Base-by-base conservation (phyloP, 2,797 vertebrate species). In the Centropyge bicolor region DNA sequence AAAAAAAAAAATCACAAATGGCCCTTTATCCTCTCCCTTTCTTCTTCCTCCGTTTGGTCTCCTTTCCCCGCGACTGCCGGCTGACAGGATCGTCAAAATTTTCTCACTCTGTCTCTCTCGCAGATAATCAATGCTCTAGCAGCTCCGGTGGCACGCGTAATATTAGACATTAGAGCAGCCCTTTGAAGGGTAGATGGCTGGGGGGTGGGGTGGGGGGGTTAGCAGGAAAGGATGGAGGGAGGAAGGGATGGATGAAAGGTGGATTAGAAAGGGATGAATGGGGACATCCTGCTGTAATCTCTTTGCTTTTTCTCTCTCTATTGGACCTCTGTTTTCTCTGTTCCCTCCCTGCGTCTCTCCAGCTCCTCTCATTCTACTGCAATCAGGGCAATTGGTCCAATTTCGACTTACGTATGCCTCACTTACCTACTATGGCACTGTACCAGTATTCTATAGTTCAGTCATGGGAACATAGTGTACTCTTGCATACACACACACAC, bases 261-360 rank as follows among this genome's bases (percentile, higher is more conserved):
- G 90, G 94, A 95, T 95, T 95, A 95, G 79, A 90, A 80, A 76
- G 80, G 89, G 92, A 93, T 93, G 88, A 93, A 92, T 88, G 86
- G 67, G 86, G 89, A 93, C 91, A 91, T 94, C 94, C 93, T 94
- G 93, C 78, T 82, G 81, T 93, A 94, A 94, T 95, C 86, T 84
- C 76, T 80, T 38, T 70, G 75, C 87, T 84, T 83, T 84, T 86
- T 76, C 69, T 84, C 64, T 78, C 1, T 24, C 74, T 64, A 62
- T 81, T 78, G 74, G 65, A 83, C 86, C 74, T 68, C 70, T 1
- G 22, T 78, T 86, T 80, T 70, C 51, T 83, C 72, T 74, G 64
- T 65, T 66, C 41, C 35, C 51, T 31, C 52, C 31, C 36, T 5
- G 12, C 14, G 1, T 70, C 73, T 76, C 69, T 71, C 66, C n/a